Percentiles rank a stretch among this genome's conserved stretches.
phyloP scores from a whole-genome alignment of 2,888 invertebrate species.

The Oeneis ivallda region DNA sequence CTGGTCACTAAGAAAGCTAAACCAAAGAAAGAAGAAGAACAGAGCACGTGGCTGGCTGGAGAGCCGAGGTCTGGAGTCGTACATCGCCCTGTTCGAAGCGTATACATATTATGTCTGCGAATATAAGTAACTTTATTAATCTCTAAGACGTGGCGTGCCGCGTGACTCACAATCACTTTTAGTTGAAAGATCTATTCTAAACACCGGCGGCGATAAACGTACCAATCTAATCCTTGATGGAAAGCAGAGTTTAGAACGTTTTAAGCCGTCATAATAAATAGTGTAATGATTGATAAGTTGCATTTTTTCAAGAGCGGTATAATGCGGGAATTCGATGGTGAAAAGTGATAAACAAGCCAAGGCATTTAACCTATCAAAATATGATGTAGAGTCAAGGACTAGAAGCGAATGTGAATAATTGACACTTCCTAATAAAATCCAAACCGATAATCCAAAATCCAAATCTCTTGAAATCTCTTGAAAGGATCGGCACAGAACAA shows the following conservation, averaged over 20 bases:
- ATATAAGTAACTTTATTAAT: slow-evolving; percentile 30
- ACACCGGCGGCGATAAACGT: slow-evolving; percentile 32
- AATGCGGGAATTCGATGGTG: neutral
- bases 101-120: neutral
- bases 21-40: too few relatives aligned
- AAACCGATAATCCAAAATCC: too few relatives aligned
- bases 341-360: too few relatives aligned
- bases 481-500: too few relatives aligned
- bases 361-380: too few relatives aligned
- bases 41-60: slow-evolving; percentile 93
- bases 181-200: slow-evolving; percentile 30
- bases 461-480: too few relatives aligned
- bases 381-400: too few relatives aligned
- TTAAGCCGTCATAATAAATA: slow-evolving; percentile 17
- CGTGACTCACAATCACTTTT: slow-evolving; percentile 45
- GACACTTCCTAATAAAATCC: too few relatives aligned
- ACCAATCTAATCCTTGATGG: slow-evolving; percentile 31
- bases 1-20: too few relatives aligned
- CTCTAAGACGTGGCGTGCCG: slow-evolving; percentile 38
- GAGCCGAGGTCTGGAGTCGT: slow-evolving; percentile 88
- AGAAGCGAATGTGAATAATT: too few relatives aligned
- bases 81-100: slow-evolving; percentile 78
- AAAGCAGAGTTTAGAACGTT: slow-evolving; percentile 34
- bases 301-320: neutral
- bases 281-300: neutral